Base-by-base conservation (phyloP, 2,888 invertebrate genomes). In the Sarcophaga carnaria region DNA sequence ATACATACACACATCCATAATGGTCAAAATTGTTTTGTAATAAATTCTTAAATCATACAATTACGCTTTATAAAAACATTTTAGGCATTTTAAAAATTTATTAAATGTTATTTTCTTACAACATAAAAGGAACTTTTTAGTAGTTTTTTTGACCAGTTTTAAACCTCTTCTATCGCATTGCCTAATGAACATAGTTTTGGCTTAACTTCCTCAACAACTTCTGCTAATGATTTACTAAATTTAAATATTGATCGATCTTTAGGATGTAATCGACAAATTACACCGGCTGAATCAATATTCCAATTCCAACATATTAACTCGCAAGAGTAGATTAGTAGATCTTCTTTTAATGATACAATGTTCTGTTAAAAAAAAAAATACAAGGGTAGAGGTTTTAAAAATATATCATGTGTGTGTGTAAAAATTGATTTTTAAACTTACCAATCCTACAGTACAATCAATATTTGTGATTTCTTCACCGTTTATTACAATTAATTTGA, bases 401-500 rank as follows among this genome's bases (percentile, higher is more conserved):
- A 10, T 69, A 80, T 11, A 62, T 14, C 14, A 60, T 27, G n/a
- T 78, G 37, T 70, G 62, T 70, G 60, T 54, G 8, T 54, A 49
- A 49, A 49, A 49, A 49, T 14, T 14, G 4, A 2, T 4, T 49
- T n/a, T n/a, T 27, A 8, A 47, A 88, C 88, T 92, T 93, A 95
- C 95, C 93, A 94, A 94, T 17, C 95, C 95, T 12, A 95, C 95
- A 2, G 96, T 96, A 6, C 94, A 94, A 91, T 96, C 96, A 88
- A 95, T 95, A 88, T 94, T 94, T 77, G 93, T 93, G 49, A 96
- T 93, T 88, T 94, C 94, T 87, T 93, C 93, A n/a, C 95, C 97
- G 94, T 97, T 97, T 71, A 97, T 95, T 75, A 97, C 96, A 85
- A 97, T 96, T 66, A 95, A 76, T 89, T 93, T 91, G 90, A 95